Base-by-base conservation (phyloP, 1,140 invertebrate species). In the Lucilia cuprina region DNA sequence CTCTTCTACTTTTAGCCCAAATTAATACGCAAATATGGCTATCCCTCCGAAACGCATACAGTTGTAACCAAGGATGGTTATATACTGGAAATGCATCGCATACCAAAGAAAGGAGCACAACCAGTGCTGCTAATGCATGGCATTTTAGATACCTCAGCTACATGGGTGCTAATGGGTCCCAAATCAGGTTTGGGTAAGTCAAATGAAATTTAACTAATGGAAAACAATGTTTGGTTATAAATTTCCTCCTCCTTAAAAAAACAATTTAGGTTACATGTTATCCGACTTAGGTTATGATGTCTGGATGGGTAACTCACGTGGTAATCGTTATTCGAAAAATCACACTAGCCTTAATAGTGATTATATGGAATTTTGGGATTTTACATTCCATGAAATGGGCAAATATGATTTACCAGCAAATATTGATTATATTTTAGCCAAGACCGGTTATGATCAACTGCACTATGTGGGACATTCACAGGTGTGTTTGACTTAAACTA, bases 381-480 rank as follows among this genome's bases (percentile, higher is more conserved):
- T 95, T 87, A 95, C 94, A 74, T 96, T 93, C 92, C 94, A 97
- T 87, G 95, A 97, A 91, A 96, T 97, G 92, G 96, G 95, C 70
- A 90, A 93, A 50, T 94, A 94, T 85, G 96, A 97, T 91, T 86
- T 97, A 47, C 95, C 96, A 2, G 93, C 95, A 0, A 95, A 95
- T 91, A 94, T 97, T 70, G 94, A 96, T 87, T 94, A 94, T 87
- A 93, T 95, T 47, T 89, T 96, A 2, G 89, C 91, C n/a, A 87
- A 90, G 13, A 96, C 96, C 0, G 92, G 92, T 4, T 89, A 93
- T 83, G 85, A 91, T 21, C 91, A 93, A 84, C 86, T 97, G 1
- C 93, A 93, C 86, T 96, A 96, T 85, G 92, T 96, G 5, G 94
- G 95, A 0, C 94, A 96, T 89, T 94, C 93, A 9, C 91, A 92